Evolutionary conservation across 2,113 vertebrate genomes (phyloP), one percentile per base, ranked within the genome.

Genomic region (Lophura nycthemera): DNA sequence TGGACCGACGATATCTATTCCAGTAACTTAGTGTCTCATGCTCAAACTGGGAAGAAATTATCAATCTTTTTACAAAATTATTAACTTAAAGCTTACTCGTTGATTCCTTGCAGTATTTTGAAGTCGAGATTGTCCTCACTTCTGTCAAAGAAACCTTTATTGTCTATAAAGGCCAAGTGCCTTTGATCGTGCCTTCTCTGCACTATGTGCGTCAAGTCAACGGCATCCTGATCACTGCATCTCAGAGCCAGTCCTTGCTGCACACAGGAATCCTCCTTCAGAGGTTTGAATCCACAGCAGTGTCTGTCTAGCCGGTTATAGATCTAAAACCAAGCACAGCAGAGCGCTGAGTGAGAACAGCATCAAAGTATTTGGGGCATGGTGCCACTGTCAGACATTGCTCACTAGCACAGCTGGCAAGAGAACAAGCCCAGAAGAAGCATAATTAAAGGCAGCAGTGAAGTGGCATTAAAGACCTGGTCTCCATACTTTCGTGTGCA

Each of bases 111-210:
- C 50, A 99, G 95, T 40, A 99, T 97, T 97, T 98, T 98, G 97
- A 99, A 99, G 97, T 99, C 98, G 88, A 99, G 97, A 96, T 99
- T 99, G 96, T 99, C 99, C 95, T 99, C 99, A 0, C 98, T 99
- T 94, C 99, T 98, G 96, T 99, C 99, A 86, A 99, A 99, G 97
- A 98, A 99, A 16, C 98, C 99, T 65, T 98, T 98, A 94, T 99
- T 99, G 97, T 98, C 94, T 92, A 98, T 96, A 89, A 99, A 99
- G 61, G 98, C 98, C 91, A 99, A 97, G 75, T 97, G 99, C 61
- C 97, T 97, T 65, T 89, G 98, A 87, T 99, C 97, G 14, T 98
- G 96, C 52, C 75, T 97, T 74, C 98, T 97, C 95, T 98, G 98
- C 90, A 99, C 45, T 25, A 99, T 97, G 91, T 99, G 98, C 19